phyloP scores from a whole-genome alignment of 2,113 vertebrate species.

The Triplophysa siluroides region DNA sequence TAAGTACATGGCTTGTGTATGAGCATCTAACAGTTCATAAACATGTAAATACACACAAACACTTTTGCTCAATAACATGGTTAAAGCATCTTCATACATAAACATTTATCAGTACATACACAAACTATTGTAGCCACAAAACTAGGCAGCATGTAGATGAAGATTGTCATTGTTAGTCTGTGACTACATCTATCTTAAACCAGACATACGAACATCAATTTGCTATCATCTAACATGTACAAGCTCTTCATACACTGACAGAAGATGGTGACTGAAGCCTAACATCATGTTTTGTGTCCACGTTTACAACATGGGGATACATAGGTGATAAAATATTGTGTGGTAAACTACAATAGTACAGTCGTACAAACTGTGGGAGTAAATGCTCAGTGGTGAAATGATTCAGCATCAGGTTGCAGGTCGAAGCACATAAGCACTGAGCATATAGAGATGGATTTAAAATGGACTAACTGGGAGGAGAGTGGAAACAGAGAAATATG shows the following conservation, averaged over 20 bases:
- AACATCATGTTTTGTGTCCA: too few relatives aligned
- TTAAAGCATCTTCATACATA: constrained; percentile 2
- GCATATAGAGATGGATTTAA: too few relatives aligned
- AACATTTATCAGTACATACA: not conserved
- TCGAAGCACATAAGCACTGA: too few relatives aligned
- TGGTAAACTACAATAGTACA: not conserved
- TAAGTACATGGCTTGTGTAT: not conserved
- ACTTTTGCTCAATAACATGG: not conserved
- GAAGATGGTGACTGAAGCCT: too few relatives aligned
- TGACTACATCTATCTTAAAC: constrained; percentile 15
- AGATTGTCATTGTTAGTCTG: constrained; percentile 38
- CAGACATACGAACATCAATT: constrained; percentile 16
- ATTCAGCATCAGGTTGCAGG: constrained; percentile 43
- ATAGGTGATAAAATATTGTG: too few relatives aligned
- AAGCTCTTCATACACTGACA: not conserved
- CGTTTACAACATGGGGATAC: too few relatives aligned
- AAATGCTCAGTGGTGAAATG: constrained; percentile 17
- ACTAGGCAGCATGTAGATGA: not conserved
- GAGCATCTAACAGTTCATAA: constrained; percentile 14
- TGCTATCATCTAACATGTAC: not conserved
- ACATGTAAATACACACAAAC: not conserved
- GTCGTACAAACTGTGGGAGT: constrained; percentile 19
- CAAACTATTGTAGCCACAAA: not conserved
- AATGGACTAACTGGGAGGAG: too few relatives aligned
- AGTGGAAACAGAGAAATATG: constrained; percentile 49